Percentiles rank a stretch among this genome's conserved stretches.
Conservation (phyloP, 2,888 invertebrate genomes). For the Xylota sylvarum region DNA sequence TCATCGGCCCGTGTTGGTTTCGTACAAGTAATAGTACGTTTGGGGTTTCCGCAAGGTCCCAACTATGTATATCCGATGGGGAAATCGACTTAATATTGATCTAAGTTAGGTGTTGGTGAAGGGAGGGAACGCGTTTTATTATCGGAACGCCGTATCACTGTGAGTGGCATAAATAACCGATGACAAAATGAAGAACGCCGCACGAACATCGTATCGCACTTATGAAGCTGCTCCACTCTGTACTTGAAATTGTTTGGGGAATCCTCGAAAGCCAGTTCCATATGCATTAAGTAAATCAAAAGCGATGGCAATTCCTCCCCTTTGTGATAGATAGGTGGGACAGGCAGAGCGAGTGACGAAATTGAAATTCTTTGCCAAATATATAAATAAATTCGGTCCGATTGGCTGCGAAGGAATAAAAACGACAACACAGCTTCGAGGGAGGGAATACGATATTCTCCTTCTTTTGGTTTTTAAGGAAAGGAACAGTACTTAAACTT, state of each 20-base stretch:
- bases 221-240: constrained; percentile 21
- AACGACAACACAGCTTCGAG: not conserved
- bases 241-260: constrained; percentile 55
- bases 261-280: constrained; percentile 21
- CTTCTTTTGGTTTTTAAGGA: constrained; percentile 4
- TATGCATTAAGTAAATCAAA: constrained; percentile 70
- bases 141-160: constrained; percentile 37
- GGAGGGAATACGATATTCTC: not conserved
- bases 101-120: constrained; percentile 18
- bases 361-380: constrained; percentile 65
- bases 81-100: constrained; percentile 57
- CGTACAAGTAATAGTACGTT: constrained; percentile 33
- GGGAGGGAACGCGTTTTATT: constrained; percentile 13
- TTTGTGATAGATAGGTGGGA: constrained; percentile 16
- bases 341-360: constrained; percentile 31
- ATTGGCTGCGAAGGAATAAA: constrained; percentile 22
- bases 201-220: constrained; percentile 55
- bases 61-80: constrained; percentile 38
- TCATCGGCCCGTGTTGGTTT: constrained; percentile 43
- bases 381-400: constrained; percentile 57
- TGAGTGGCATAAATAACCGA: constrained; percentile 48
- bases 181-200: constrained; percentile 31
- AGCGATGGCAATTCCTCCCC: constrained; percentile 32
- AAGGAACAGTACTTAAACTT: constrained; percentile 52
- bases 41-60: constrained; percentile 25